These are phyloP conservation scores for Leucosticte australis DNA, from an alignment of 2,113 vertebrate genomes.

Conservation along the genomic window DNA sequence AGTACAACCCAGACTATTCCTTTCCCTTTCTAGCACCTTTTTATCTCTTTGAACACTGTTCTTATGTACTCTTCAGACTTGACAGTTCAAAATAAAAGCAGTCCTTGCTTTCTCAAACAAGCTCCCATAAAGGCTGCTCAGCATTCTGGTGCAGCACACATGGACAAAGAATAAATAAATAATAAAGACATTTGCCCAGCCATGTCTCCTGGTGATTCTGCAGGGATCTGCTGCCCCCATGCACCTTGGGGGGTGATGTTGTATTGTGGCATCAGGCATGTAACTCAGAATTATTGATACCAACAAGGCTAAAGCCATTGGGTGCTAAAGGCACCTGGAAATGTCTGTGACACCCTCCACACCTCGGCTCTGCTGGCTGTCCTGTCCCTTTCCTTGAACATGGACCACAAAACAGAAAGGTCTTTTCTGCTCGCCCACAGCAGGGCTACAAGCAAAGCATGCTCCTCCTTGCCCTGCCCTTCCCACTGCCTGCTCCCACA, in stretches of 20 bases:
- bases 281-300: not conserved
- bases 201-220: not conserved
- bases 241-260: not conserved
- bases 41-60: not conserved
- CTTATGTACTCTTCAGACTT: not conserved
- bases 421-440: not conserved
- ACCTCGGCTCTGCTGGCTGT: not conserved
- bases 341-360: not conserved
- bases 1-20: not conserved
- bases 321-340: not conserved
- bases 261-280: not conserved
- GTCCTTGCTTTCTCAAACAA: not conserved
- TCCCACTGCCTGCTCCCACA: not conserved
- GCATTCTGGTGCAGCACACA: not conserved
- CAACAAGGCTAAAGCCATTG: not conserved
- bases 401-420: not conserved
- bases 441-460: not conserved
- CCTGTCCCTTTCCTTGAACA: not conserved
- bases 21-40: not conserved
- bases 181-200: not conserved
- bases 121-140: not conserved
- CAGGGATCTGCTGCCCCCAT: not conserved
- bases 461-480: not conserved
- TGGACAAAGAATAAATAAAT: not conserved
- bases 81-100: not conserved